phyloP scores from a whole-genome alignment of 2,888 invertebrate species.

The Nomada goodeniana region DNA sequence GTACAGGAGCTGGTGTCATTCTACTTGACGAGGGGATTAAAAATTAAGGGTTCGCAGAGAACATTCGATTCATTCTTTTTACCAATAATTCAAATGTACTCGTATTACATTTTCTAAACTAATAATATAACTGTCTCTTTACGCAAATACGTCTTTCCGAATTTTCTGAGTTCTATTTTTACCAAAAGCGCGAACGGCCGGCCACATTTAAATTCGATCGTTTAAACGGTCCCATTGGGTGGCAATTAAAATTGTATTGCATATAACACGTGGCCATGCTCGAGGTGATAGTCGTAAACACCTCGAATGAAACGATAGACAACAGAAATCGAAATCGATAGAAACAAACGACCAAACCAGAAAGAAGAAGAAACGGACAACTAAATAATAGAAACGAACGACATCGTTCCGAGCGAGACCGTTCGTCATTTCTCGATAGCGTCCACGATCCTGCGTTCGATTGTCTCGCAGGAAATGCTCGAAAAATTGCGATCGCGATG shows the following conservation, averaged over 20 bases:
- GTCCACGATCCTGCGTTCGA: constrained; percentile 18
- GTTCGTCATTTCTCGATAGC: constrained; percentile 12
- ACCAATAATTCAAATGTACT: background rate
- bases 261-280: too few species aligned
- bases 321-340: background rate
- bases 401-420: constrained; percentile 8
- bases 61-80: background rate
- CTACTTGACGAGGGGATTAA: background rate
- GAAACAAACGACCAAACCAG: background rate
- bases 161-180: too few species aligned
- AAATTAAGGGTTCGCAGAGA: background rate
- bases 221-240: background rate
- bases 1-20: too few species aligned
- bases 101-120: too few species aligned
- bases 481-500: constrained; percentile 13
- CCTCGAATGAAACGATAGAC: background rate
- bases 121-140: too few species aligned
- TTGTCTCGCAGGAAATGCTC: background rate
- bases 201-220: background rate
- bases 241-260: constrained; percentile 24
- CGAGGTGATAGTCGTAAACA: too few species aligned
- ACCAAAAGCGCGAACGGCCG: too few species aligned
- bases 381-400: constrained; percentile 7
- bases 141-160: too few species aligned
- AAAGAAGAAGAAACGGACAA: background rate